Conservation (phyloP, 2,113 vertebrate species). For the Corydoras sp. region DNA sequence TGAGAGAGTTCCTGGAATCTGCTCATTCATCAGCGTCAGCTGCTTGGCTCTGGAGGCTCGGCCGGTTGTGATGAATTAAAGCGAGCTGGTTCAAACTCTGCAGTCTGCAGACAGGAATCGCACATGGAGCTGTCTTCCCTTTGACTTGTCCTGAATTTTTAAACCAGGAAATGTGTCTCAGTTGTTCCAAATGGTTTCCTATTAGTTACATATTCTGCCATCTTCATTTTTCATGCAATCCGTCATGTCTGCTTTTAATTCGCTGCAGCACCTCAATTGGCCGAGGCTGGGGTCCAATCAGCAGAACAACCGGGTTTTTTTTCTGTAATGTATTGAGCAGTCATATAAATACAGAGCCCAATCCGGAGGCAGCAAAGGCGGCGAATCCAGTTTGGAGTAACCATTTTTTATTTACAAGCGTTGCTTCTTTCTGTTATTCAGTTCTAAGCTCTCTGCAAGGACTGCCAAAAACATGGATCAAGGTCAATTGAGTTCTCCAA, state of each 20-base stretch:
- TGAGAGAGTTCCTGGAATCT: not conserved
- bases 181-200: slow-evolving; percentile 8
- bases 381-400: too few species aligned
- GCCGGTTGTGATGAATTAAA: not conserved
- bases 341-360: too few species aligned
- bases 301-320: not conserved
- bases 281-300: not conserved
- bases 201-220: slow-evolving; percentile 10
- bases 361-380: too few species aligned
- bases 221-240: slow-evolving; percentile 16
- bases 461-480: too few species aligned
- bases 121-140: not conserved
- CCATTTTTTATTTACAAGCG: too few species aligned
- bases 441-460: too few species aligned
- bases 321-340: not conserved
- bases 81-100: too few species aligned
- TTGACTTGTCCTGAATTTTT: not conserved
- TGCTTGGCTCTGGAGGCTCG: not conserved
- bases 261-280: not conserved
- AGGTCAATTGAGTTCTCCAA: too few species aligned
- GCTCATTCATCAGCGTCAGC: not conserved
- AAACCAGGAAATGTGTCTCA: not conserved
- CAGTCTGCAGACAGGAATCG: not conserved
- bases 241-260: not conserved
- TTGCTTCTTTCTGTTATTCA: too few species aligned